Base-by-base conservation (phyloP, 1,140 invertebrate species). In the Halesus radiatus region DNA sequence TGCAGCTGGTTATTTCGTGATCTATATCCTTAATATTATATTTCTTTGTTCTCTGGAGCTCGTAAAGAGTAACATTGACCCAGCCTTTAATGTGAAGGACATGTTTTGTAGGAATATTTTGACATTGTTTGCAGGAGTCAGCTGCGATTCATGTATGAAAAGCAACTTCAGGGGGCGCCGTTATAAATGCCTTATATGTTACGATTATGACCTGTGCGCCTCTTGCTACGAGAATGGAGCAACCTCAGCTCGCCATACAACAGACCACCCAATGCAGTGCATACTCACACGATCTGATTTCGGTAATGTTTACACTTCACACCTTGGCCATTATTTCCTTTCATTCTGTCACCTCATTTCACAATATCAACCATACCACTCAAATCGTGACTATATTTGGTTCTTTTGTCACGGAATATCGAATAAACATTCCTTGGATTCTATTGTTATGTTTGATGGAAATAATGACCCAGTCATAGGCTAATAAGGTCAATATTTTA, bases 101-200 rank as follows among this genome's bases (percentile, higher is more conserved):
- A 22, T 52, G 26, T 53, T 70, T 23, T 54, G 45, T 81, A 50
- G 6, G 53, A 60, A 78, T 80, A 79, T 76, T 80, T 80, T 83
- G 78, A 60, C 76, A 80, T 85, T 84, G 54, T 86, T 92, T 93
- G 84, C 87, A 96, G 95, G 95, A 91, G 98, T 99, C 85, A 99
- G 97, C 93, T 99, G 98, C 94, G 98, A 99, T 94, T 97, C 97
- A 86, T 99, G 98, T 93, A 93, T 98, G 89, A 98, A 98, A 92
- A 96, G 96, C 87, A 99, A 99, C 91, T 99, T 99, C 90, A 93
- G 96, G 89, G 98, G 98, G 85, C 94, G 96, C 88, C 94, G 98
- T 86, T 99, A 98, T 90, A 99, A 99, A 93, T 99, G 98, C 92
- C 93, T 99, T 87, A 95, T 99, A 85, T 99, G 98, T 90, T 99